Evolutionary conservation across 2,113 vertebrate genomes (phyloP), one percentile per base, ranked within the genome.

Genomic region (Hippocampus guttulatus): DNA sequence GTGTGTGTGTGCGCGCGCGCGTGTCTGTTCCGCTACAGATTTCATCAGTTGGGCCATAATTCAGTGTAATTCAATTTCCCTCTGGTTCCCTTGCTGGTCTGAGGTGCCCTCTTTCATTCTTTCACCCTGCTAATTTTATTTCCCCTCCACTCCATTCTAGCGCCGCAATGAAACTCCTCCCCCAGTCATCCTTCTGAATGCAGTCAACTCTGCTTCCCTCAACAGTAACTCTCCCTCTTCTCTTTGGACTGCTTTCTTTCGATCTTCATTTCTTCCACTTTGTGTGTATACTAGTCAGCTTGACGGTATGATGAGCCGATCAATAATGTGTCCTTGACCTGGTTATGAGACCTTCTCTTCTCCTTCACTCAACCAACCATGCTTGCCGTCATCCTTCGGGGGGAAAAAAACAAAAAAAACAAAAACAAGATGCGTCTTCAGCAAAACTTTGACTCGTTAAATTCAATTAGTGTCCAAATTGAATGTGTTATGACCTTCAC

Each of bases 261-360:
- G 45, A 43, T 21, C 23, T 64, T 52, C 57, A 58, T 25, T 67
- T 77, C 64, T 69, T 72, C 69, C 75, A 58, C 55, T 45, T 65
- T 41, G 11, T 51, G 30, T 38, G 67, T 68, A 72, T 71, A 67
- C 73, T 69, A 84, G 87, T 84, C 87, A 84, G 80, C 74, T 81
- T 84, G 5, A 38, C 33, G 5, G 33, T 85, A 90, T 84, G 82
- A 90, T 77, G 79, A 72, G 72, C 63, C 68, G 73, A 87, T 91
- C 85, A 73, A 91, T 89, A 84, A 75, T 80, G 67, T 84, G 86
- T 85, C 87, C 87, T 90, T 90, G 87, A 87, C 88, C 87, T 91
- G 77, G 79, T 90, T 88, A 90, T 85, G 83, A 73, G 77, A 89
- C 79, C 76, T 83, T 79, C 78, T 83, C 41, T 61, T 75, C 80